These are phyloP conservation scores for Bubo scandiacus DNA, from an alignment of 2,113 vertebrate genomes.

Conservation along the genomic window DNA sequence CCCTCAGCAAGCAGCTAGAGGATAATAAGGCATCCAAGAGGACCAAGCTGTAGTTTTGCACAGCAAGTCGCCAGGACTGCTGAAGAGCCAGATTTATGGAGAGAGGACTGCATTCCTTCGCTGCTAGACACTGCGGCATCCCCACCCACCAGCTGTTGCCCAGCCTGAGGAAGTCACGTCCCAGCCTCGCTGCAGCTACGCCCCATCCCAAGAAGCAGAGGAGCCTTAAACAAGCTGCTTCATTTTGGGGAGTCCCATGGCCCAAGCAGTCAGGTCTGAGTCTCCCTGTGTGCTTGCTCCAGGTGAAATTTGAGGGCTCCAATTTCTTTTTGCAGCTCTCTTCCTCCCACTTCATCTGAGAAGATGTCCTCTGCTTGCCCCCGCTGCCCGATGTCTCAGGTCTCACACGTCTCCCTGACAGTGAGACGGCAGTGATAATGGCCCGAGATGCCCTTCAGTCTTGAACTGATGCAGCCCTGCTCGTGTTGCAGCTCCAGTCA, in stretches of 20 bases:
- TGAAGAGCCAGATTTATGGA: constrained; percentile 1
- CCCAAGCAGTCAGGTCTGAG: neutral
- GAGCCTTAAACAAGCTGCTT: neutral
- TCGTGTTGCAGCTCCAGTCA: neutral
- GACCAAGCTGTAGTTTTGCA: neutral
- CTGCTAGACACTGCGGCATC: neutral
- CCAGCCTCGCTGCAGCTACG: neutral
- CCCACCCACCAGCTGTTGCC: constrained; percentile 44
- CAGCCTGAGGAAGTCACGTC: neutral
- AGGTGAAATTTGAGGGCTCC: neutral
- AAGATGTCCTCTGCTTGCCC: neutral
- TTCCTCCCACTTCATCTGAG: neutral
- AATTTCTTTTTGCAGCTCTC: neutral
- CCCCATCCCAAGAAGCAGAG: neutral
- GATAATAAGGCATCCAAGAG: neutral
- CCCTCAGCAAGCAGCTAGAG: neutral
- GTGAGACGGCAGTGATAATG: neutral
- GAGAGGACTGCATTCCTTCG: constrained; percentile 10
- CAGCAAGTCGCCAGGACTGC: neutral
- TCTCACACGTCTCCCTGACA: neutral
- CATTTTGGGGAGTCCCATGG: neutral
- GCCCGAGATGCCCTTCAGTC: neutral
- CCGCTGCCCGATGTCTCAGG: neutral
- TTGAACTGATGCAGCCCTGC: neutral
- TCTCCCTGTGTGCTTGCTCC: neutral